phyloP scores from a whole-genome alignment of 2,797 vertebrate species.

The Allobates femoralis region DNA sequence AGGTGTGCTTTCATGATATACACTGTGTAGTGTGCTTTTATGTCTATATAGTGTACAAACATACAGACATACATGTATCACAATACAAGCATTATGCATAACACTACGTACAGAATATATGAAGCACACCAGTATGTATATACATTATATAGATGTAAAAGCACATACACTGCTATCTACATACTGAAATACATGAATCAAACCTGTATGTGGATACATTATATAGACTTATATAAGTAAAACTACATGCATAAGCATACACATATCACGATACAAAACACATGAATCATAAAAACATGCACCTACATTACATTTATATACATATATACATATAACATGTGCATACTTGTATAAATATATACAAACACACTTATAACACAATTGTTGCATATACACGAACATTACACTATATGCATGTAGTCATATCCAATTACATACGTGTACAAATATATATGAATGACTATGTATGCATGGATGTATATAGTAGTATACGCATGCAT shows the following conservation, averaged over 20 bases:
- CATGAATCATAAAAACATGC: not conserved
- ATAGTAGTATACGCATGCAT: not conserved
- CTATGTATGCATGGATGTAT: too few species aligned
- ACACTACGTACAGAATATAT: too few species aligned
- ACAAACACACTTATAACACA: not conserved
- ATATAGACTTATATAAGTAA: too few species aligned
- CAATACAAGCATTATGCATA: too few species aligned
- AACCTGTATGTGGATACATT: too few species aligned
- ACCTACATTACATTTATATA: not conserved
- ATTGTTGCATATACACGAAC: not conserved
- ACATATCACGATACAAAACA: not conserved
- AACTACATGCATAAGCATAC: not conserved
- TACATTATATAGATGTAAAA: not conserved
- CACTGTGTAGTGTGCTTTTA: too few species aligned
- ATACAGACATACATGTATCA: too few species aligned
- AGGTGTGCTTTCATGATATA: too few species aligned
- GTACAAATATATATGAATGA: not conserved
- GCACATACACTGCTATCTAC: not conserved
- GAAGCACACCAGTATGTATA: not conserved
- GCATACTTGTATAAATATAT: not conserved
- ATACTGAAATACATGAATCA: not conserved
- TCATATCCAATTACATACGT: not conserved
- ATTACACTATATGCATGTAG: not conserved
- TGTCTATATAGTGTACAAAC: not conserved
- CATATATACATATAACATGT: not conserved